Evolutionary conservation across 2,113 vertebrate genomes (phyloP).

Genomic region (Synodontis membranacea): DNA sequence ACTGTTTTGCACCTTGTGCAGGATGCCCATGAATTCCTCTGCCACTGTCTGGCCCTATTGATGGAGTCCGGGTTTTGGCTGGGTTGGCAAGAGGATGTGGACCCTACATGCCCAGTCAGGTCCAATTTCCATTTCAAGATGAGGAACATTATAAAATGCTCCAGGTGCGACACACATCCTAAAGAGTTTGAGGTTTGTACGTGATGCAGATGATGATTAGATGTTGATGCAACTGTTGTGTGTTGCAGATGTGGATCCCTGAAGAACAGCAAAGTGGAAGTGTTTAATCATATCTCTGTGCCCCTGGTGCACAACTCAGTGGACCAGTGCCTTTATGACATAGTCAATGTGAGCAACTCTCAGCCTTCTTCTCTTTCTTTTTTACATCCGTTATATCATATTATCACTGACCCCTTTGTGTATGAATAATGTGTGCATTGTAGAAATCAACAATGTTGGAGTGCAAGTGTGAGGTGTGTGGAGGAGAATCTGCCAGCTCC

Average conservation of each 20-base stretch:
- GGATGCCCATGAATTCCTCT: not conserved
- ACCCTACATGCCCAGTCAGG: not conserved
- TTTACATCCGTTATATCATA: not conserved
- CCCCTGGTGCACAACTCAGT: constrained; percentile 2
- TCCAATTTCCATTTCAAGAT: constrained; percentile 10
- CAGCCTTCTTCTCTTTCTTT: not conserved
- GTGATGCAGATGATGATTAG: not conserved
- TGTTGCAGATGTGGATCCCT: constrained; percentile 1
- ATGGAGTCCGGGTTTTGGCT: not conserved
- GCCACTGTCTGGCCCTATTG: not conserved
- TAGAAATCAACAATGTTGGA: not conserved
- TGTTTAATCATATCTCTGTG: not conserved
- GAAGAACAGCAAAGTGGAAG: not conserved
- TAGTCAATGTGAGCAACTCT: not conserved
- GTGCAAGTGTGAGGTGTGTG: not conserved
- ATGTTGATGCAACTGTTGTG: not conserved
- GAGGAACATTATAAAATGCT: not conserved
- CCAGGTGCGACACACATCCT: not conserved
- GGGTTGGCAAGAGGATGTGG: constrained; percentile 5
- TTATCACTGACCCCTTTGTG: not conserved
- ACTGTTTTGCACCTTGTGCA: not conserved
- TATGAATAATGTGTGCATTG: not conserved
- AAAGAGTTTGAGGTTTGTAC: not conserved
- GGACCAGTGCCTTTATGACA: not conserved
- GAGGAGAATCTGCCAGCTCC: not conserved